Evolutionary conservation across 2,888 invertebrate species (phyloP).

Genomic region (Drosophila acutilabella): DNA sequence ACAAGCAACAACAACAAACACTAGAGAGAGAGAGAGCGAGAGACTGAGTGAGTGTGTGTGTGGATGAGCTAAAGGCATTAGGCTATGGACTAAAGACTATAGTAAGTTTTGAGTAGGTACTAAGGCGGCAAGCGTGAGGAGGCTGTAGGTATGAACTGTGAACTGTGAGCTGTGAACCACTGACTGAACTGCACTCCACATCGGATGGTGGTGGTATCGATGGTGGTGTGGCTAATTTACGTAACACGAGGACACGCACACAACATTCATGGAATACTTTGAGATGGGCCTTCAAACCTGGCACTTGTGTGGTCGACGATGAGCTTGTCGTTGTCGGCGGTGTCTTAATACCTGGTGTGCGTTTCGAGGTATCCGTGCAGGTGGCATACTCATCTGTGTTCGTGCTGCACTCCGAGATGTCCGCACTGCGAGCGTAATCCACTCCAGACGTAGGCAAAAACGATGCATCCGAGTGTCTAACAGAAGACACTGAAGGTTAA

Average conservation of each 20-base stretch:
- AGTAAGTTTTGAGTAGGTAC: not conserved
- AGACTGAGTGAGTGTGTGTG: constrained; percentile 12
- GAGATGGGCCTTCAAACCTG: constrained; percentile 83
- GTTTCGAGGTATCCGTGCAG: constrained; percentile 91
- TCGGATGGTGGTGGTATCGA: too few relatives aligned
- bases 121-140: constrained; percentile 36
- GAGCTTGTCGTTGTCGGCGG: constrained; percentile 85
- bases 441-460: constrained; percentile 49
- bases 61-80: constrained; percentile 55
- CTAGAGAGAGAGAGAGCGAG: constrained; percentile 40
- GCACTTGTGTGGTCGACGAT: constrained; percentile 85
- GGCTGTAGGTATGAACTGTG: not conserved
- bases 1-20: constrained; percentile 84
- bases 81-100: constrained; percentile 3
- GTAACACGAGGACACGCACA: constrained; percentile 30
- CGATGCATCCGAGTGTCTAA: constrained; percentile 69
- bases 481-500: not conserved
- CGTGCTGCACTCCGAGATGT: constrained; percentile 94
- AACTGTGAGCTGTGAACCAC: constrained; percentile 21
- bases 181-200: constrained; percentile 27
- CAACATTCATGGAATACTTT: constrained; percentile 47
- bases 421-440: constrained; percentile 86
- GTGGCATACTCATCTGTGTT: constrained; percentile 94
- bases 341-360: constrained; percentile 86
- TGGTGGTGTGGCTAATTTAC: constrained; percentile 2